Evolutionary conservation across 1,140 invertebrate species (phyloP).

Genomic region (Pseudoatta argentina): DNA sequence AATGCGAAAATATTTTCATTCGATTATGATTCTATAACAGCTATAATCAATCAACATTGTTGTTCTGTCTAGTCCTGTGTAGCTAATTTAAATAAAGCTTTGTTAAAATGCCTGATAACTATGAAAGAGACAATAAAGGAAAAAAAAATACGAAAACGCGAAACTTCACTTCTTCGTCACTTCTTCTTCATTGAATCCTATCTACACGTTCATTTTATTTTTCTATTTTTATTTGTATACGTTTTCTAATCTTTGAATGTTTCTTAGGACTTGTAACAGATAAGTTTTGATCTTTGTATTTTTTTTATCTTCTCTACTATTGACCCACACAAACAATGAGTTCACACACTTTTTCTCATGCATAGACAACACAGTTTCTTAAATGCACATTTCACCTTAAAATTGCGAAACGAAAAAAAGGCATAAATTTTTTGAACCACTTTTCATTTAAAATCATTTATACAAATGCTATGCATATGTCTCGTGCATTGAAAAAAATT

Average conservation of each 20-base stretch:
- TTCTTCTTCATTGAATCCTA: conserved; percentile 44
- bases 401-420: background rate
- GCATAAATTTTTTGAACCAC: too few relatives aligned
- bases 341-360: conserved; percentile 68
- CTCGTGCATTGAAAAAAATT: background rate
- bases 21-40: background rate
- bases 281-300: conserved; percentile 61
- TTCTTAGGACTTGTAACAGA: conserved; percentile 57
- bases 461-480: conserved; percentile 12
- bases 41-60: conserved; percentile 15
- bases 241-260: background rate
- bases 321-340: conserved; percentile 22
- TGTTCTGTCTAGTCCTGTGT: conserved; percentile 61
- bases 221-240: conserved; percentile 18
- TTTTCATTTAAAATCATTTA: conserved; percentile 14
- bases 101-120: conserved; percentile 47
- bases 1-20: conserved; percentile 36
- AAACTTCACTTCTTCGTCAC: conserved; percentile 66
- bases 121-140: conserved; percentile 76
- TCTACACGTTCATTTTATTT: conserved; percentile 39
- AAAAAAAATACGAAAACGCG: conserved; percentile 68
- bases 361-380: conserved; percentile 48
- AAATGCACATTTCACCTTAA: conserved; percentile 45
- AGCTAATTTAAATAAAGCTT: conserved; percentile 55
- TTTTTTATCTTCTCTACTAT: conserved; percentile 26